These are phyloP conservation scores for Formica selysi DNA, from an alignment of 1,140 invertebrate genomes.

Conservation along the genomic window DNA sequence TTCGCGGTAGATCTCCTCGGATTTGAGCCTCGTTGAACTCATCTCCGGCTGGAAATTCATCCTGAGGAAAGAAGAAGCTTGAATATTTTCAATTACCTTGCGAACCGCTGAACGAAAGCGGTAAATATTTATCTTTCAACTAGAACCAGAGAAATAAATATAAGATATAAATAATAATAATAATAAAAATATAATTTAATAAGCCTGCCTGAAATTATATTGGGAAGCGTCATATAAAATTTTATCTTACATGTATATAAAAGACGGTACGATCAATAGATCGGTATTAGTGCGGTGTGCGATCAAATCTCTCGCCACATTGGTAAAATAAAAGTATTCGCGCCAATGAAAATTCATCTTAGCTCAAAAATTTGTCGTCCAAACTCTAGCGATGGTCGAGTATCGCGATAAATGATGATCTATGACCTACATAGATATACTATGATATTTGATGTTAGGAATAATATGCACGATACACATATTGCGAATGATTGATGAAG, in stretches of 20 bases:
- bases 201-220: neutral
- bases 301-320: neutral
- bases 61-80: conserved; percentile 63
- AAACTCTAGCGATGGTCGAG: neutral
- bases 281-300: neutral
- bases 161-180: neutral
- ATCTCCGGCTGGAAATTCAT: conserved; percentile 73
- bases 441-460: conserved; percentile 3
- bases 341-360: neutral
- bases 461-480: neutral
- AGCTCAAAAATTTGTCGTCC: neutral
- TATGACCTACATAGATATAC: neutral
- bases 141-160: neutral
- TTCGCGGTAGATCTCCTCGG: conserved; percentile 80
- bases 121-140: neutral
- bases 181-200: neutral
- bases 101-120: neutral
- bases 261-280: neutral
- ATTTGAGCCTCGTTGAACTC: conserved; percentile 77
- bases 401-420: neutral
- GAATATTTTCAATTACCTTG: neutral
- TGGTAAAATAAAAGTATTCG: neutral
- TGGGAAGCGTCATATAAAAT: neutral
- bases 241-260: neutral
- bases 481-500: neutral